Percentiles rank a stretch among this genome's conserved stretches.
Evolutionary conservation across 2,113 vertebrate genomes (phyloP).

Genomic region (Corythornis cristatus): DNA sequence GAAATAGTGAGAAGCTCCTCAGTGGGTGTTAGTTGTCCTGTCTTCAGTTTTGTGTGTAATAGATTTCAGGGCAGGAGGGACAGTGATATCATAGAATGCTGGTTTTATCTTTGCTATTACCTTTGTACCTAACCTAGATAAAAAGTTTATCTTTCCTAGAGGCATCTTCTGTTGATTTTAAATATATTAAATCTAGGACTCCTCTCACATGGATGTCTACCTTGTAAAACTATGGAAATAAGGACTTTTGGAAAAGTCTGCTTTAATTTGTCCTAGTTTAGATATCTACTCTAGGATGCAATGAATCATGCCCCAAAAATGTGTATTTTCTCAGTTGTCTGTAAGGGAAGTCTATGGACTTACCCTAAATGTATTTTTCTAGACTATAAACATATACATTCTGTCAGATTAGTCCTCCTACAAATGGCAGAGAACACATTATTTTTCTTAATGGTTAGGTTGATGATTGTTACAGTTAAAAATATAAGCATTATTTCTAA

Average conservation of each 20-base stretch:
- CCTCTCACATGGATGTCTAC: not conserved
- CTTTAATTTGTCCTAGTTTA: conserved; percentile 11
- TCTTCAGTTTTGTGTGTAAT: not conserved
- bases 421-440: not conserved
- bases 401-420: not conserved
- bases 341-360: not conserved
- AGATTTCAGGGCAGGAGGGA: not conserved
- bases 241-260: not conserved
- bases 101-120: not conserved
- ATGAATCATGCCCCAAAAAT: not conserved
- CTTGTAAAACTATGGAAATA: not conserved
- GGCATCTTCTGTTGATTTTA: not conserved
- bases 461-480: not conserved
- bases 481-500: not conserved
- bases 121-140: not conserved
- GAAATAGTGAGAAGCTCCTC: not conserved
- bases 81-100: not conserved
- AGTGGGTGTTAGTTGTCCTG: not conserved
- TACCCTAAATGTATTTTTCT: not conserved
- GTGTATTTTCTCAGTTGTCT: not conserved
- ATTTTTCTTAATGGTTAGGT: not conserved
- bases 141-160: not conserved
- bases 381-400: not conserved
- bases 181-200: not conserved
- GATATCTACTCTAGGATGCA: not conserved